Conservation (phyloP, 2,113 vertebrate genomes). For the Petroica traversi region DNA sequence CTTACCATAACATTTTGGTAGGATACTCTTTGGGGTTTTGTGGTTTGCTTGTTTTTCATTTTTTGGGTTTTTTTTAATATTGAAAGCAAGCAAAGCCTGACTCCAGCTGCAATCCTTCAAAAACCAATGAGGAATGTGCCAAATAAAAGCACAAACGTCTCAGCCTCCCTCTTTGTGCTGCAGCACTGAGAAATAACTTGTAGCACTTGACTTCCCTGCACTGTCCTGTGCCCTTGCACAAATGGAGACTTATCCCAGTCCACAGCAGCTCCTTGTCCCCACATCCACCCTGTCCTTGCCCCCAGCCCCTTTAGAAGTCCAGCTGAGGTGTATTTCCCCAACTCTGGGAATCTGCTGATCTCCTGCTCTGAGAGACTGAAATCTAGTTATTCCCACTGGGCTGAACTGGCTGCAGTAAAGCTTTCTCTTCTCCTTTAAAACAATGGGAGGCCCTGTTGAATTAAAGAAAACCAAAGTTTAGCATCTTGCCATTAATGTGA, state of each 20-base stretch:
- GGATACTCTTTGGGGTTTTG: background rate
- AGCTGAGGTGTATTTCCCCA: background rate
- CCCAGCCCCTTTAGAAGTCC: background rate
- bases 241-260: background rate
- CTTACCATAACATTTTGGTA: background rate
- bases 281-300: background rate
- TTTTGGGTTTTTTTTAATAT: background rate
- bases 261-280: background rate
- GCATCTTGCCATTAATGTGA: background rate
- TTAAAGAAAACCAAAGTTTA: background rate
- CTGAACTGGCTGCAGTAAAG: background rate
- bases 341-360: background rate
- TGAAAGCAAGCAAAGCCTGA: background rate
- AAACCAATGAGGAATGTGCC: background rate
- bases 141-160: background rate
- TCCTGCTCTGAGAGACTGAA: background rate
- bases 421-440: background rate
- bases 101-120: background rate
- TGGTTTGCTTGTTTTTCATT: background rate
- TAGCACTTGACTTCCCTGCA: background rate
- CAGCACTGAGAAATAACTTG: background rate
- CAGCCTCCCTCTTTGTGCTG: background rate
- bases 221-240: background rate
- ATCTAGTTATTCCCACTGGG: background rate
- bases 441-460: background rate